phyloP scores from a whole-genome alignment of 1,140 invertebrate species.

The Ditylenchus dipsaci region DNA sequence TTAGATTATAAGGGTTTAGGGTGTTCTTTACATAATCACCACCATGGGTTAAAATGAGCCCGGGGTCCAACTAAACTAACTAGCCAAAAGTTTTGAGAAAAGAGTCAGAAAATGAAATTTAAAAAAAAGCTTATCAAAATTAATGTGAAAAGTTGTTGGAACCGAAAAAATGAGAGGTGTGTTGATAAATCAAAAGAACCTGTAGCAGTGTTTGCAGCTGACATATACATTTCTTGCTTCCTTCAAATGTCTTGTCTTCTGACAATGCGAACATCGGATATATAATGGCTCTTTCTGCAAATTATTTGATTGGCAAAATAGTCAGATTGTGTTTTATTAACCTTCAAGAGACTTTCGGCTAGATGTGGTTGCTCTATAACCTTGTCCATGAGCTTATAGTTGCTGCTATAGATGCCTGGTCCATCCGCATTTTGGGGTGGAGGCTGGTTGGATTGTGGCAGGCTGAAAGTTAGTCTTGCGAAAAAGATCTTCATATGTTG shows the following conservation, averaged over 20 bases:
- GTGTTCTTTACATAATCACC: too few species aligned
- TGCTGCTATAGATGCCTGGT: conserved; percentile 52
- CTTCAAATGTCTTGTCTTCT: conserved; percentile 46
- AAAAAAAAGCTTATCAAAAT: too few species aligned
- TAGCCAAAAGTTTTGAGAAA: too few species aligned
- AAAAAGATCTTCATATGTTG: conserved; percentile 48
- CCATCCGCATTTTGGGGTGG: conserved; percentile 49
- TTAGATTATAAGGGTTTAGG: too few species aligned
- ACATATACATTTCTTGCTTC: conserved; percentile 67
- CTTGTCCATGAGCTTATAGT: conserved; percentile 52
- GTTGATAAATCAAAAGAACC: too few species aligned
- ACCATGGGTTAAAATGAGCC: too few species aligned
- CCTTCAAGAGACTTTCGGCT: conserved; percentile 47
- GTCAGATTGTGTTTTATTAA: too few species aligned
- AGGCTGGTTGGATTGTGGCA: conserved; percentile 34
- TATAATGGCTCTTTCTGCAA: conserved; percentile 44
- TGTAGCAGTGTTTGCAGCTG: conserved; percentile 86
- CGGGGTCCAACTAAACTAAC: too few species aligned
- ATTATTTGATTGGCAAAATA: too few species aligned
- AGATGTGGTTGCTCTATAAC: conserved; percentile 48
- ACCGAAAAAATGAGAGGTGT: too few species aligned
- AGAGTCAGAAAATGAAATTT: too few species aligned
- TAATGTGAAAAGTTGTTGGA: too few species aligned
- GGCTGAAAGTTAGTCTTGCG: conserved; percentile 16
- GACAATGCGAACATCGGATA: conserved; percentile 59